Evolutionary conservation across 1,140 invertebrate genomes (phyloP), one percentile per base, ranked within the genome.

Genomic region (Stenopsyche tienmushanensis): DNA sequence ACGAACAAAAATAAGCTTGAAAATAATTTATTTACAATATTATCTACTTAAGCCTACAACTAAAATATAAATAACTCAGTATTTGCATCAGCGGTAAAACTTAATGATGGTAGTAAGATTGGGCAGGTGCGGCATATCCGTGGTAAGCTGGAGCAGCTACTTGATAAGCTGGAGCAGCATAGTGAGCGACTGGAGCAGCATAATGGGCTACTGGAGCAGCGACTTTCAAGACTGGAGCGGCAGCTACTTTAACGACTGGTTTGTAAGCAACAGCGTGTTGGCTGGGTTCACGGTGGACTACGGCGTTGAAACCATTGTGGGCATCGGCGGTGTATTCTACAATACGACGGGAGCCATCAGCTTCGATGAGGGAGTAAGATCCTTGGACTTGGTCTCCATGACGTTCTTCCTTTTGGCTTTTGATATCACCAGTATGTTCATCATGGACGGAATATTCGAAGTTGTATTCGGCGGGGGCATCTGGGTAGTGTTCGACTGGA

Each of bases 281-380:
- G 17, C 79, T 75, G 1, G 80, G 78, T 71, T 87, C 83, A 3
- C 82, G 79, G 49, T 80, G 81, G 5, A 90, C 83, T 17, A 86
- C 77, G 0, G 88, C 88, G 76, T 88, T 84, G 75, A 89, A 88
- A 67, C 88, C 88, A 71, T 83, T 86, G 72, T 89, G 82, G 18
- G 86, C 83, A 72, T 90, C 88, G 59, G 88, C 86, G 34, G 86
- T 88, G 78, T 90, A 91, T 26, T 88, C 84, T 49, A 90, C 88
- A 67, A 86, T 86, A 64, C 88, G 83, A 71, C 83, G 80, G 70
- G 84, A 87, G 41, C 88, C 88, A 72, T 91, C 85, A n/a, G 85
- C 80, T 70, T 86, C 84, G 58, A 85, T 75, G 21, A 86, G 74
- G 45, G 82, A 83, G 75, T 86, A 86, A 25, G 78, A 75, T 45